phyloP scores from a whole-genome alignment of 2,113 vertebrate genomes.

The Podocnemis expansa region DNA sequence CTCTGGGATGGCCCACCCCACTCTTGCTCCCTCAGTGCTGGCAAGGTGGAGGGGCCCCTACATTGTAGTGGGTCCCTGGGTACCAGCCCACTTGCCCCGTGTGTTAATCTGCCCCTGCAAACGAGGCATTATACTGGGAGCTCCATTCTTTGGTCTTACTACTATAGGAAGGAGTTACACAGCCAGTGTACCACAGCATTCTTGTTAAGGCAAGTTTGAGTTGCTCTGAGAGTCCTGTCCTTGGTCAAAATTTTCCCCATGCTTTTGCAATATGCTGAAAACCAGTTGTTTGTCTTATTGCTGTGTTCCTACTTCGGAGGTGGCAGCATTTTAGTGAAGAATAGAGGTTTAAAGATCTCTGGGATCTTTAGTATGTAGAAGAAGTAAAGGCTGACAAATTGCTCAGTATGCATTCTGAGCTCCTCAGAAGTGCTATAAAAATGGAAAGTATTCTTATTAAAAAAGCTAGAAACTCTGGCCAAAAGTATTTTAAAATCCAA shows the following conservation, averaged over 20 bases:
- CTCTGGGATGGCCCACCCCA: too few relatives aligned
- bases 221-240: not conserved
- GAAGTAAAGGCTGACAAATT: not conserved
- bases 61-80: too few relatives aligned
- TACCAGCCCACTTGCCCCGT: too few relatives aligned
- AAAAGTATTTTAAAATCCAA: not conserved
- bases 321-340: not conserved
- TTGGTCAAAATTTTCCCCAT: not conserved
- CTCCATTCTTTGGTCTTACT: not conserved
- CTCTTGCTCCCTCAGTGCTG: too few relatives aligned
- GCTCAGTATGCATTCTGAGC: not conserved
- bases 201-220: not conserved
- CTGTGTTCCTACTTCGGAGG: not conserved
- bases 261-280: not conserved
- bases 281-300: not conserved
- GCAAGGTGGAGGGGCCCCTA: too few relatives aligned
- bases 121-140: not conserved
- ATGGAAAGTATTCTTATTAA: rapidly evolving
- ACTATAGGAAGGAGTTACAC: not conserved
- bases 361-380: not conserved
- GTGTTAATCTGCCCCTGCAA: too few relatives aligned
- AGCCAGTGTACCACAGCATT: not conserved
- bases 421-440: not conserved
- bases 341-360: not conserved
- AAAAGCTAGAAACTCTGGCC: not conserved